phyloP scores from a whole-genome alignment of 2,797 vertebrate genomes.

The Podarcis lilfordi region DNA sequence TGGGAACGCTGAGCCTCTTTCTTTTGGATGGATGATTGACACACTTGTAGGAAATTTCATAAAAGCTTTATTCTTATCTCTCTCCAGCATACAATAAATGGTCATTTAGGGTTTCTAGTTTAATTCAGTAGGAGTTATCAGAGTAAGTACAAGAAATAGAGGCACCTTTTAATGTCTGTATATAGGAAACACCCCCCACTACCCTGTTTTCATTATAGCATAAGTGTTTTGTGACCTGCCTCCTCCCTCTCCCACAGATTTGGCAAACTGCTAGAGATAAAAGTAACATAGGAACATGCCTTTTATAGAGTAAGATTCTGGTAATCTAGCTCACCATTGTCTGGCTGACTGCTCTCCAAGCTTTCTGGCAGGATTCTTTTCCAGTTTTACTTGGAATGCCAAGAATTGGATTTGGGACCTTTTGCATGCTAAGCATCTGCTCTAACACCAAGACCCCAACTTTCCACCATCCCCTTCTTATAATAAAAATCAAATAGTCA shows the following conservation, averaged over 20 bases:
- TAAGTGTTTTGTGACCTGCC: not conserved
- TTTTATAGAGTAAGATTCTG: not conserved
- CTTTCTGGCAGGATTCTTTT: not conserved
- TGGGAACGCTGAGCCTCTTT: not conserved
- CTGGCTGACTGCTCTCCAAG: not conserved
- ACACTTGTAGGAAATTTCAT: accelerated
- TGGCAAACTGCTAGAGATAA: not conserved
- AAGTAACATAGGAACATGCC: not conserved
- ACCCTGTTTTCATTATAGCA: not conserved
- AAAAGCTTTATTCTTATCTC: not conserved
- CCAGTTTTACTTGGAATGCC: not conserved
- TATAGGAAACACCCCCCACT: not conserved
- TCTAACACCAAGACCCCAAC: not conserved
- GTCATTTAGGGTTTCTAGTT: not conserved
- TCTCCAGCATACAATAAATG: not conserved
- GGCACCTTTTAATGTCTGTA: not conserved
- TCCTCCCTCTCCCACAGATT: not conserved
- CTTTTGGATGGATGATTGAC: constrained; percentile 8
- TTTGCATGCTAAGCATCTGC: not conserved
- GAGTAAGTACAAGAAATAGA: not conserved
- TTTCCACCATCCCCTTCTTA: not conserved
- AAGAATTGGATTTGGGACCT: not conserved
- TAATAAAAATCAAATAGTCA: not conserved
- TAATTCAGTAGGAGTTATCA: constrained; percentile 13
- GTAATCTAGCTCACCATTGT: not conserved